Base-by-base conservation (phyloP, 1,140 invertebrate genomes). In the Contarinia nasturtii region DNA sequence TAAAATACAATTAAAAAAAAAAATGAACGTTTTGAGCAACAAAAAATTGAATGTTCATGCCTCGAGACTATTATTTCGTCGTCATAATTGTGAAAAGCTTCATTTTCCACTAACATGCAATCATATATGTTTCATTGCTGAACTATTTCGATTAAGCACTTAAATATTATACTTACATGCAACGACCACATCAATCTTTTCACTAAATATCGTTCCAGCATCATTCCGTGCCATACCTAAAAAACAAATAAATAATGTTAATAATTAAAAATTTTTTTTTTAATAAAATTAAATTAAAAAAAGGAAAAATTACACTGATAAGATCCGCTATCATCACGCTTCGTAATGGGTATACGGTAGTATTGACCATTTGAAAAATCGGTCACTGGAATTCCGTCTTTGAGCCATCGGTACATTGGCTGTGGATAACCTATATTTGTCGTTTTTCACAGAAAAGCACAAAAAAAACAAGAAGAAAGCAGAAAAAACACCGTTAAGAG, bases 161-260 rank as follows among this genome's bases (percentile, higher is more conserved):
- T n/a, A 18, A 12, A 40, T 43, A 4, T 27, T 49, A 48, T 57
- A 80, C 86, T 83, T 76, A 93, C 89, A 92, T 37, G 88, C 88
- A 46, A 93, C 85, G 43, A 80, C 74, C 44, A 95, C 77, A 52
- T 79, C 73, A 55, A 86, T 82, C 63, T 84, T 82, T 57, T 91
- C 81, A 61, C 87, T 91, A 58, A 90, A 78, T 60, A 94, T 84
- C 42, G 87, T 82, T 38, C 90, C 90, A 42, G 86, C 86, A 52
- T 82, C 78, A 65, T 93, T 94, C 48, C 76, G 77, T 10, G 89
- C 89, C 43, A 91, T 77, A 67, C n/a, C n/a, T n/a, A n/a, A n/a
- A n/a, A n/a, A n/a, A n/a, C n/a, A n/a, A n/a, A n/a, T n/a, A n/a
- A n/a, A n/a, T n/a, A n/a, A n/a, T n/a, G n/a, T n/a, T n/a, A n/a